These are phyloP conservation scores for Chrysemys picta DNA, from an alignment of 2,113 vertebrate genomes.

Conservation along the genomic window DNA sequence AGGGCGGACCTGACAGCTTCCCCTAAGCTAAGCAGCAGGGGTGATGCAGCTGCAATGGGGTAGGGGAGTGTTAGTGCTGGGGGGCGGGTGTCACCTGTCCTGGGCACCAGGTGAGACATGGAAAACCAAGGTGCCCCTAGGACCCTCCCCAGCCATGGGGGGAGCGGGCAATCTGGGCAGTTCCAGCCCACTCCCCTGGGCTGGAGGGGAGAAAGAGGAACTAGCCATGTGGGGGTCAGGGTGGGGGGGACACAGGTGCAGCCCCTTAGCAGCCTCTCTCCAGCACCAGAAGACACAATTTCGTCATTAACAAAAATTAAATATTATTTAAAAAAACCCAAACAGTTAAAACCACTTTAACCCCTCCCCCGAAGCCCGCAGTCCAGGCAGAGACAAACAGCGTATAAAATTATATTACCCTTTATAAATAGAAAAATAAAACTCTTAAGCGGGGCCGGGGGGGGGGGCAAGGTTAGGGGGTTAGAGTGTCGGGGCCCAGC, in stretches of 20 bases:
- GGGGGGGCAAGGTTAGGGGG: constrained; percentile 21
- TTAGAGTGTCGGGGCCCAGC: not conserved
- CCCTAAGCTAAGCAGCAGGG: not conserved
- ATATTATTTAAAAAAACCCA: constrained; percentile 19
- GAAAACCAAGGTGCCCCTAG: not conserved
- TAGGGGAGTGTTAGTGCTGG: not conserved
- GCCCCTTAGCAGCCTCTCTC: not conserved
- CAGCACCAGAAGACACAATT: not conserved
- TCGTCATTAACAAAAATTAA: constrained; percentile 51
- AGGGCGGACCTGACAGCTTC: not conserved
- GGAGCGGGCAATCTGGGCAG: not conserved
- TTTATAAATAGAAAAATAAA: constrained; percentile 88
- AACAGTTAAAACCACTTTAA: not conserved
- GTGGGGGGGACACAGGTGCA: not conserved
- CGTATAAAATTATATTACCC: constrained; percentile 76
- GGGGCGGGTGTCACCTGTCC: not conserved
- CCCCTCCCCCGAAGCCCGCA: not conserved
- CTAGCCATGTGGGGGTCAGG: not conserved
- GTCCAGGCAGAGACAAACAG: fast-evolving
- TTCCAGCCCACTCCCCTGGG: not conserved
- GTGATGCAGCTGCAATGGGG: not conserved
- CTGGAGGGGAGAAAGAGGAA: not conserved
- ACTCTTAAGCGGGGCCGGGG: constrained; percentile 62
- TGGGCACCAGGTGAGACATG: not conserved
- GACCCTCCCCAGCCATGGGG: not conserved